Base-by-base conservation (phyloP, 2,113 vertebrate species). In the Myiozetetes cayanensis region DNA sequence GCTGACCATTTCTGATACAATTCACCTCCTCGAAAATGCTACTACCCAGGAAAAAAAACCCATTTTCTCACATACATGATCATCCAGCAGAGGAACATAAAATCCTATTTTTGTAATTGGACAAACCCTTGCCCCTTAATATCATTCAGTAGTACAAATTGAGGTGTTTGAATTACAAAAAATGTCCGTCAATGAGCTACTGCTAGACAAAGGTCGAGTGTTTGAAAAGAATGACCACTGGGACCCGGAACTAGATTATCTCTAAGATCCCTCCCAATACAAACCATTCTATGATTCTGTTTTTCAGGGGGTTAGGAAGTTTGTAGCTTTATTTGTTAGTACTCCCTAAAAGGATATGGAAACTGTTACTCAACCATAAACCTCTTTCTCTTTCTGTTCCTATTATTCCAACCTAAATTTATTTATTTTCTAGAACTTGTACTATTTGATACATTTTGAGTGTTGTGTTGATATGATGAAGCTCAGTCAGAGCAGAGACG, bases 401-500 rank as follows among this genome's bases (percentile, higher is more conserved):
- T 82, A 24, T 15, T 78, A 28, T 59, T 72, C 23, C 22, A 86
- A 20, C 6, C 28, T 44, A 72, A 63, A 75, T 70, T 25, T 14
- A 59, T 31, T 17, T 66, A 5, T 77, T 68, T 77, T 84, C 31
- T 52, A 66, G 39, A 77, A 66, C 9, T 24, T 49, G 4, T 62
- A 31, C 10, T 18, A 1, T 70, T 62, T 70, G 22, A 53, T 74
- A 41, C 0, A 14, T 68, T 78, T 44, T 1, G 4, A 43, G 2
- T 44, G 17, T 67, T 78, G 6, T 46, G 8, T 43, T 65, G 28
- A n/a, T 27, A 24, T 0, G 0, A 49, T 49, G 25, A 65, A 63
- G 11, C 37, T 82, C 21, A 18, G 19, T 12, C 20, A 83, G 31
- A 61, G 31, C 31, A 43, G 49, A 77, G 35, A 44, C 9, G 47